Percentiles rank a stretch among this genome's conserved stretches.
These are phyloP conservation scores for Limenitis camilla DNA, from an alignment of 2,888 invertebrate genomes.

Conservation along the genomic window DNA sequence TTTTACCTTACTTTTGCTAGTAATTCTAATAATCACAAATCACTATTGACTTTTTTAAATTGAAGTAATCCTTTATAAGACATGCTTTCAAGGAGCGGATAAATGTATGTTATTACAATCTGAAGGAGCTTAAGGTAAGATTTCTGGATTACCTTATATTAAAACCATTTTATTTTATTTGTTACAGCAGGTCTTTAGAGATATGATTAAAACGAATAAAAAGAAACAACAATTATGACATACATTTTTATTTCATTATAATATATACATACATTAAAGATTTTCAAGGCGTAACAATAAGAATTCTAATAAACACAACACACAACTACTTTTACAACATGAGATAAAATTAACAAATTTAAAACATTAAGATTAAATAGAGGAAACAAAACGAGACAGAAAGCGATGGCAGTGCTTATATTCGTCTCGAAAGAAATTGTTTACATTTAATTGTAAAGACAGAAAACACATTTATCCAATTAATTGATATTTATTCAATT, in stretches of 20 bases:
- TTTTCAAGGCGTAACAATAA: slow-evolving; percentile 26
- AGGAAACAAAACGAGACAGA: slow-evolving; percentile 3
- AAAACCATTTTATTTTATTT: neutral
- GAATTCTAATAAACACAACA: slow-evolving; percentile 10
- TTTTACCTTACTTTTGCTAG: no score
- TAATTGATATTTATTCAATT: slow-evolving; percentile 19
- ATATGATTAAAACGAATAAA: no score
- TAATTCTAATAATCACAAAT: no score
- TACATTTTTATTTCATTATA: slow-evolving; percentile 26
- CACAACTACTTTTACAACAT: slow-evolving; percentile 11
- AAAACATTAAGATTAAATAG: neutral
- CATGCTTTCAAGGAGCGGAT: no score
- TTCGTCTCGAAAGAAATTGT: slow-evolving; percentile 6
- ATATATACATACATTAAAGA: slow-evolving; percentile 32
- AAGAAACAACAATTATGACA: slow-evolving; percentile 18
- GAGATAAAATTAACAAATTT: slow-evolving; percentile 8
- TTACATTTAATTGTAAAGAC: neutral
- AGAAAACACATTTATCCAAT: neutral
- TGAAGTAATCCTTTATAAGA: no score
- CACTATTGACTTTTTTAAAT: no score
- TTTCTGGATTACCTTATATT: no score
- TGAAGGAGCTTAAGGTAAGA: no score
- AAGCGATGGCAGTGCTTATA: slow-evolving; percentile 14
- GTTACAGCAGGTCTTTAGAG: neutral
- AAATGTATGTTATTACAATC: no score